These are phyloP conservation scores for Arctocebus calabarensis DNA, from an alignment of 2,797 vertebrate genomes.

Conservation along the genomic window DNA sequence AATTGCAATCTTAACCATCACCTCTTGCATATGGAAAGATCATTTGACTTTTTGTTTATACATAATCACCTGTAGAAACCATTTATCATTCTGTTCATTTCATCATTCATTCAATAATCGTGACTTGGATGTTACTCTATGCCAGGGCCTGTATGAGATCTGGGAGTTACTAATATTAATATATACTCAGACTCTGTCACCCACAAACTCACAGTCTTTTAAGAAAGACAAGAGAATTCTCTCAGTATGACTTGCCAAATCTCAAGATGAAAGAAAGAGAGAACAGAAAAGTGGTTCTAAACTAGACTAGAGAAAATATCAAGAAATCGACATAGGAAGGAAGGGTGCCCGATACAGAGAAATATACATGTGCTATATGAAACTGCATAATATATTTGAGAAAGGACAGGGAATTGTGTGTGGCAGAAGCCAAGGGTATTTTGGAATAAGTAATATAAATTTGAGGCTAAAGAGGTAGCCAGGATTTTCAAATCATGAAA, in stretches of 20 bases:
- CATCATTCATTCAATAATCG: slow-evolving; percentile 25
- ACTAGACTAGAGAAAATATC: background rate
- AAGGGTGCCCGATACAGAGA: background rate
- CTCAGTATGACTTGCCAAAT: background rate
- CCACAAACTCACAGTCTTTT: background rate
- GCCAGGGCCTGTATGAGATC: background rate
- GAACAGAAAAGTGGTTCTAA: background rate
- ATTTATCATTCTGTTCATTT: slow-evolving; percentile 52
- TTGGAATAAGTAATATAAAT: background rate
- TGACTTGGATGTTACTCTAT: slow-evolving; percentile 12
- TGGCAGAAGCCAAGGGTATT: background rate
- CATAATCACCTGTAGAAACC: slow-evolving; percentile 55
- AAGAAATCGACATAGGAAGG: background rate
- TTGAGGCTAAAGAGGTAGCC: background rate
- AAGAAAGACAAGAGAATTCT: background rate
- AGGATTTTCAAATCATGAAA: background rate
- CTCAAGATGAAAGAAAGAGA: background rate
- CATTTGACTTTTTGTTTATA: slow-evolving; percentile 64
- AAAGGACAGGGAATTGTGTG: background rate
- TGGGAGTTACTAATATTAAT: background rate
- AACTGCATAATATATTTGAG: background rate
- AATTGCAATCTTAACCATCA: slow-evolving; percentile 67
- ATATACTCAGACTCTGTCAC: background rate
- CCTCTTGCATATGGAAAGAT: slow-evolving; percentile 54
- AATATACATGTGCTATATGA: background rate